A percentile compares a stretch with the other conserved stretches of the same genome.
Evolutionary conservation across 1,140 invertebrate genomes (phyloP).

Genomic region (Glossosoma conforme): DNA sequence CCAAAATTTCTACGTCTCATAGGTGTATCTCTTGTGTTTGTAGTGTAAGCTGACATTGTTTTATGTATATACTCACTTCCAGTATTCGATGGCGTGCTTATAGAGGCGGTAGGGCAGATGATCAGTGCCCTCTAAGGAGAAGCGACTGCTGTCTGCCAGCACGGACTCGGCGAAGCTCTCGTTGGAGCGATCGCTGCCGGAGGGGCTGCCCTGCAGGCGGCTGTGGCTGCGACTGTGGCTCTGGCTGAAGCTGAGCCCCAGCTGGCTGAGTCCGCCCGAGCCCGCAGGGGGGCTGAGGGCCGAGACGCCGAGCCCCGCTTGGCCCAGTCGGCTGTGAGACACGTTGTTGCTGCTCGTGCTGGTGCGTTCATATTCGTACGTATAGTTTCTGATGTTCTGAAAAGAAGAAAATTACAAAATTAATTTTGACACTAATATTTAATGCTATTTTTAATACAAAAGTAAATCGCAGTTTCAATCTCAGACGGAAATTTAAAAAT

Average conservation of each 20-base stretch:
- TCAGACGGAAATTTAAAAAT: no score
- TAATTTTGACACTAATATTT: no score
- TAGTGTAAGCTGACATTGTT: no score
- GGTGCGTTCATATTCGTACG: constrained; percentile 41
- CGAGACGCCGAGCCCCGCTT: constrained; percentile 3
- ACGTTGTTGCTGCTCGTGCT: no score
- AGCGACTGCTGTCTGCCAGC: constrained; percentile 41
- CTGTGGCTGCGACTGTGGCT: neutral
- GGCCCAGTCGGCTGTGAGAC: constrained; percentile 22
- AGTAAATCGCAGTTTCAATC: no score
- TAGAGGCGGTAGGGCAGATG: constrained; percentile 56
- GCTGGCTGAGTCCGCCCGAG: neutral
- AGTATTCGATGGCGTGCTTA: constrained; percentile 60
- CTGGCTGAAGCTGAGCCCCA: neutral
- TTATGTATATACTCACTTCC: constrained; percentile 66
- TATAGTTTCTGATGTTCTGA: constrained; percentile 47
- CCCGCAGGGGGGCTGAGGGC: neutral
- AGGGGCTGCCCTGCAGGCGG: constrained; percentile 34
- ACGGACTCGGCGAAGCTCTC: constrained; percentile 49
- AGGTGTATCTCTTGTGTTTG: no score
- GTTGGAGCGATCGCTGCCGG: constrained; percentile 44
- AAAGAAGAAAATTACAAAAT: constrained; percentile 21
- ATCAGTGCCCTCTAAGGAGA: constrained; percentile 37
- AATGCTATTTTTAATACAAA: no score
- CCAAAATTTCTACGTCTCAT: no score